A percentile compares a stretch with the other conserved stretches of the same genome.
Conservation (phyloP, 2,888 invertebrate species). For the Xylota segnis region DNA sequence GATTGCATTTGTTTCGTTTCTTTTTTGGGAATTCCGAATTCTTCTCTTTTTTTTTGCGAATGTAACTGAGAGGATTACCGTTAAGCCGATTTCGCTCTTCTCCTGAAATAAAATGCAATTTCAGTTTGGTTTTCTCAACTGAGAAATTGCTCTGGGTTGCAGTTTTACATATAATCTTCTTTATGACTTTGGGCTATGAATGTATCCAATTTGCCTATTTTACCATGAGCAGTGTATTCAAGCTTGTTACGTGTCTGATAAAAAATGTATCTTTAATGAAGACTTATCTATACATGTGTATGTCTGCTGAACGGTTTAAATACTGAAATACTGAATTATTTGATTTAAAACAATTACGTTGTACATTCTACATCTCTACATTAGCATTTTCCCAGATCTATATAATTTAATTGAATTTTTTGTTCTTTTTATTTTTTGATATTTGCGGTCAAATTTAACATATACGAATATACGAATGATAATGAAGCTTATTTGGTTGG, state of each 20-base stretch:
- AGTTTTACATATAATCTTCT: slow-evolving; percentile 74
- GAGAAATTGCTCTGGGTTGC: slow-evolving; percentile 69
- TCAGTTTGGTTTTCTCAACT: slow-evolving; percentile 69
- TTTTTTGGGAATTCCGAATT: slow-evolving; percentile 23
- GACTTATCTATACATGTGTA: slow-evolving; percentile 4
- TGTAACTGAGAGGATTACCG: slow-evolving; percentile 72
- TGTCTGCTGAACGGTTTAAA: slow-evolving; percentile 39
- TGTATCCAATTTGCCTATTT: slow-evolving; percentile 67
- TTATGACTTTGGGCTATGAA: slow-evolving; percentile 68
- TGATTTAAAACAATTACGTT: background rate
- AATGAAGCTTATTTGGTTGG: no score
- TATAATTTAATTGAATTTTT: no score
- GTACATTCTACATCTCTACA: no score
- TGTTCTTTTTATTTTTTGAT: no score
- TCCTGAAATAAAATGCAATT: slow-evolving; percentile 68
- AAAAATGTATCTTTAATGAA: slow-evolving; percentile 51
- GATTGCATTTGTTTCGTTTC: slow-evolving; percentile 74
- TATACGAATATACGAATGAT: no score
- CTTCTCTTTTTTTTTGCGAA: slow-evolving; percentile 48
- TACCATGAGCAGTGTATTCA: slow-evolving; percentile 5
- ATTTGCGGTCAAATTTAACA: no score
- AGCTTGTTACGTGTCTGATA: slow-evolving; percentile 31
- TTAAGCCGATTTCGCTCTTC: slow-evolving; percentile 68
- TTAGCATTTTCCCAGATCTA: no score
- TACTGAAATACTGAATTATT: slow-evolving; percentile 20